Conservation (phyloP, 2,797 vertebrate species). For the Brachyalestes nurse region DNA sequence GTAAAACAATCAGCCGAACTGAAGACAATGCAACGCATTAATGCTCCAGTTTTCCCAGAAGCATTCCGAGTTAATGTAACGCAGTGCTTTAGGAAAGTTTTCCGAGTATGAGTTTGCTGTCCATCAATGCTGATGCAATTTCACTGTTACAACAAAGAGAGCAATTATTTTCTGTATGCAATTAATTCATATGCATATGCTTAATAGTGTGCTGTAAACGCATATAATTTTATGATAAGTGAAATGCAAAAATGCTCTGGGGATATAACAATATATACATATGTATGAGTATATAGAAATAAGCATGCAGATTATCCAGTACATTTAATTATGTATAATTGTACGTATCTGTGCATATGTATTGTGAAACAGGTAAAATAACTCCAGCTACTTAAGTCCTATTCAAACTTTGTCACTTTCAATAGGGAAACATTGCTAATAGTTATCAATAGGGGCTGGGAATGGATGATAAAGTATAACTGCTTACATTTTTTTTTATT, state of each 20-base stretch:
- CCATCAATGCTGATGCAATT: slow-evolving; percentile 5
- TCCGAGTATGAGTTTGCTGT: background rate
- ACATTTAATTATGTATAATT: background rate
- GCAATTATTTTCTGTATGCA: slow-evolving; percentile 2
- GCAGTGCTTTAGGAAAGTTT: slow-evolving; percentile 9
- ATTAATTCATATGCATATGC: background rate
- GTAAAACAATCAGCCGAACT: slow-evolving; percentile 39
- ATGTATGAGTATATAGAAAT: background rate
- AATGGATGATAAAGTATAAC: background rate
- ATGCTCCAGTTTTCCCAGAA: slow-evolving; percentile 6
- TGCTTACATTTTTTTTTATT: background rate
- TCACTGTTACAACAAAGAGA: background rate
- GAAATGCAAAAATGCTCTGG: background rate
- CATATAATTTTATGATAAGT: background rate
- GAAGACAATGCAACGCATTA: slow-evolving; percentile 24
- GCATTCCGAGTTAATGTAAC: slow-evolving; percentile 5
- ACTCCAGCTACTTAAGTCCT: background rate
- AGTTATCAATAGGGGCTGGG: background rate
- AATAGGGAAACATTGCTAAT: background rate
- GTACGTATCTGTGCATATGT: background rate
- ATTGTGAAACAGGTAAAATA: background rate
- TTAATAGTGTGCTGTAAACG: background rate
- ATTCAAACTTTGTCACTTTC: background rate
- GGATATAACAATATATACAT: slow-evolving; percentile 2
- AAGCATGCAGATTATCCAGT: background rate